Percentiles rank a stretch among this genome's conserved stretches.
These are phyloP conservation scores for Xylocopa sonorina DNA, from an alignment of 1,140 invertebrate genomes.

Conservation along the genomic window DNA sequence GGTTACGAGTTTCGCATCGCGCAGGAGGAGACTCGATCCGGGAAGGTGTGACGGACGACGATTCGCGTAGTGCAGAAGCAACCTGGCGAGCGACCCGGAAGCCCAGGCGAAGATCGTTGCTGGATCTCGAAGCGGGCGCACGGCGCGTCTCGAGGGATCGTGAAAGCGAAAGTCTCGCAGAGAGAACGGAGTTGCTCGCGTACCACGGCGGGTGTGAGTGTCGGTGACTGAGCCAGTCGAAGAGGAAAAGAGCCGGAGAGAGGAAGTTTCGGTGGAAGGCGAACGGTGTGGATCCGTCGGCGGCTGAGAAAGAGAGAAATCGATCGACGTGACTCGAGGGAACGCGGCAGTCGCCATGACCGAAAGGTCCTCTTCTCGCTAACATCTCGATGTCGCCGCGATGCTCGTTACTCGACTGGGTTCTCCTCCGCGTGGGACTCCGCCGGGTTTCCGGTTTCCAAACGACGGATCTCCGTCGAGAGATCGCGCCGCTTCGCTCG, in stretches of 20 bases:
- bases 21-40: conserved; percentile 9
- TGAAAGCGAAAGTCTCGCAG: conserved; percentile 45
- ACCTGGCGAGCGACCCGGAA: conserved; percentile 12
- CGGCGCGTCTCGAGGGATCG: conserved; percentile 18
- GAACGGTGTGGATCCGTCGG: too few species aligned
- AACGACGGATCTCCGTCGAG: conserved; percentile 10
- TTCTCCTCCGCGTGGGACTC: conserved; percentile 24
- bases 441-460: conserved; percentile 28
- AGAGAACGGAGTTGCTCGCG: conserved; percentile 30
- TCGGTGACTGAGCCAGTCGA: conserved; percentile 26
- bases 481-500: not conserved
- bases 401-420: not conserved
- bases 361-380: conserved; percentile 21
- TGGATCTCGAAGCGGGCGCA: not conserved
- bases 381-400: not conserved
- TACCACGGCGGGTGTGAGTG: not conserved
- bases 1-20: not conserved
- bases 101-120: not conserved
- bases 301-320: conserved; percentile 19
- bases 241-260: conserved; percentile 38
- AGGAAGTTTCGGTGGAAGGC: conserved; percentile 36
- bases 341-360: not conserved
- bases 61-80: too few species aligned
- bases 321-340: not conserved
- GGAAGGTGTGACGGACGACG: conserved; percentile 10